Evolutionary conservation across 2,797 vertebrate genomes (phyloP).

Genomic region (Syngnathus rostellatus): DNA sequence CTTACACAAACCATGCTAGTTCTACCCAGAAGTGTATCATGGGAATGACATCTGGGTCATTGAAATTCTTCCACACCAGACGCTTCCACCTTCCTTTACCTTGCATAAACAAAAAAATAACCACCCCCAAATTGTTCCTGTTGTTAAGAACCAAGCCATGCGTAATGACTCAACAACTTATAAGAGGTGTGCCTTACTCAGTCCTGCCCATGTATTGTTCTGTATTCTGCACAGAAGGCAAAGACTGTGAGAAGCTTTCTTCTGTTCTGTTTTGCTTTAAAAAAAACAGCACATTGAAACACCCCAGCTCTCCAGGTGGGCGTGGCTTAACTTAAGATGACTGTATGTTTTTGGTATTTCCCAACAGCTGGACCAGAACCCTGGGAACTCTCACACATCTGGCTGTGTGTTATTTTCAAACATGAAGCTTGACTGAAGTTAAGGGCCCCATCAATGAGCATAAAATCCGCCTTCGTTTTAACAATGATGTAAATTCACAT

Average conservation of each 20-base stretch:
- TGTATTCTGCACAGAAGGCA: background rate
- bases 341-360: constrained; percentile 53
- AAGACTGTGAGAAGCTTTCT: background rate
- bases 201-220: no score
- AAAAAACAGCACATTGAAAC: constrained; percentile 8
- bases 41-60: no score
- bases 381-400: constrained; percentile 55
- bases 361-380: constrained; percentile 56
- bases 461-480: constrained; percentile 1
- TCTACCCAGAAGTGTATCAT: no score
- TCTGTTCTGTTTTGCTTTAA: constrained; percentile 4
- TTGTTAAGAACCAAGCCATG: no score
- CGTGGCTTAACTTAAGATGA: constrained; percentile 33
- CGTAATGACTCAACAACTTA: no score
- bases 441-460: background rate
- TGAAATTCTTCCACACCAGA: no score
- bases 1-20: background rate
- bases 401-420: constrained; percentile 22
- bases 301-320: constrained; percentile 21
- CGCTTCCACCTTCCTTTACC: no score
- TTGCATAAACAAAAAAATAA: no score
- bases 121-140: no score
- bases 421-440: constrained; percentile 13
- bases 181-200: no score
- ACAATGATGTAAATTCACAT: background rate